These are phyloP conservation scores for Buathra laborator DNA, from an alignment of 2,888 invertebrate species.

Conservation along the genomic window DNA sequence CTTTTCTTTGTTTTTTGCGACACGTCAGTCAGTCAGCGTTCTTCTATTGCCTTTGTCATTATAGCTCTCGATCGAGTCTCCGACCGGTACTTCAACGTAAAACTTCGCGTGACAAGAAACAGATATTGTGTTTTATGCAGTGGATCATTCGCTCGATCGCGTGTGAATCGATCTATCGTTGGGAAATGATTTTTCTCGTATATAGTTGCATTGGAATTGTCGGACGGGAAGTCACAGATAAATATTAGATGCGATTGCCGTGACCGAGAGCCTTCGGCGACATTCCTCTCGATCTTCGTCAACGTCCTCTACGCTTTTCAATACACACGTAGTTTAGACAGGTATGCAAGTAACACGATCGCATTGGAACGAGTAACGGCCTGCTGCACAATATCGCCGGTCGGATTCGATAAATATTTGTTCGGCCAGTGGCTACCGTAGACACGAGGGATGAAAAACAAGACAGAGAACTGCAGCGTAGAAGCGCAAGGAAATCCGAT, in stretches of 20 bases:
- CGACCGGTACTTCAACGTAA: not conserved
- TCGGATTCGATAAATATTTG: slow-evolving; percentile 67
- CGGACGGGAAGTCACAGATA: slow-evolving; percentile 48
- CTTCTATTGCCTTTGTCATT: not conserved
- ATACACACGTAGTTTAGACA: slow-evolving; percentile 11
- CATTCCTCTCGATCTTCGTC: slow-evolving; percentile 64
- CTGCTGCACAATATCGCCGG: slow-evolving; percentile 40
- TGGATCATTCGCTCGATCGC: slow-evolving; percentile 28
- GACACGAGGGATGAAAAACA: slow-evolving; percentile 24
- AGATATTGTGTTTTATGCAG: slow-evolving; percentile 11
- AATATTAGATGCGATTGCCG: slow-evolving; percentile 34
- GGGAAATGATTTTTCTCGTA: slow-evolving; percentile 32
- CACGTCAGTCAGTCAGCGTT: not conserved
- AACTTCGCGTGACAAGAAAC: slow-evolving; percentile 38
- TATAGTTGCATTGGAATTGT: slow-evolving; percentile 9
- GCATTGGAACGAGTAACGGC: slow-evolving; percentile 6
- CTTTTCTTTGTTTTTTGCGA: slow-evolving; percentile 21
- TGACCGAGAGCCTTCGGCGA: slow-evolving; percentile 28
- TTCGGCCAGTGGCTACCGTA: slow-evolving; percentile 50
- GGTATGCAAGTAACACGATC: slow-evolving; percentile 22
- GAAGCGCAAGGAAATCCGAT: slow-evolving; percentile 65
- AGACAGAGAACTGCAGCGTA: not conserved
- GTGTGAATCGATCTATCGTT: slow-evolving; percentile 55
- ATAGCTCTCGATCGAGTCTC: not conserved
- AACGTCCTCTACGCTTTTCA: slow-evolving; percentile 34